Base-by-base conservation (phyloP, 2,113 vertebrate genomes). In the Leptocoma aspasia region DNA sequence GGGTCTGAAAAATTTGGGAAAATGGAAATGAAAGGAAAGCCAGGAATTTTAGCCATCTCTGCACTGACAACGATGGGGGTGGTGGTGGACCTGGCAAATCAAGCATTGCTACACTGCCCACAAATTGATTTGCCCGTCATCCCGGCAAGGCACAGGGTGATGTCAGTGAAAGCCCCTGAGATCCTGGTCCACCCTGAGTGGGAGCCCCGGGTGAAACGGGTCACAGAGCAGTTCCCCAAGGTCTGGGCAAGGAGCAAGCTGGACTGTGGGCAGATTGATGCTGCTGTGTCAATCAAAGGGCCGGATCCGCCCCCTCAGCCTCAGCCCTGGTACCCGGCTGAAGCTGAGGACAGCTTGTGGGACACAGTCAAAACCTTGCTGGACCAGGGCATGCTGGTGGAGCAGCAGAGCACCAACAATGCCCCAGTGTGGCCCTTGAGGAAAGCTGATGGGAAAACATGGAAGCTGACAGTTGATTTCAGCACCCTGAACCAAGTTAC, bases 1-100 rank as follows among this genome's bases (percentile, higher is more conserved):
- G 96, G 96, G 80, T 89, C 72, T 64, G 96, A 95, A 86, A 95
- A 91, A 84, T 97, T 97, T 82, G 96, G 92, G 44, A 97, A 97
- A 95, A 94, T 93, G 11, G 94, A 96, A 90, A 92, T 84, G 41
- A 97, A 92, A 37, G 91, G 89, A 44, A 97, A 95, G 69, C 47
- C 6, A 1, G 96, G 96, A 52, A 70, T 89, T 93, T 63, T 97
- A 73, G 64, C 96, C 12, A 9, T 84, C 27, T 75, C 96, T 6
- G 3, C 91, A 0, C 52, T 97, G 26, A 94, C 56, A 56, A 93
- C 86, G 31, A 83, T 95, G 82, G 95, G 95, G 24, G 68, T 97
- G 64, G 94, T 95, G 60, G 92, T 94, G 24, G 96, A 97, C 60
- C 49, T 97, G 83, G 96, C 83, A 81, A 97, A 97, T 77, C 89